Evolutionary conservation across 2,797 vertebrate genomes (phyloP), one percentile per base, ranked within the genome.

Genomic region (Sebastes oblongus): DNA sequence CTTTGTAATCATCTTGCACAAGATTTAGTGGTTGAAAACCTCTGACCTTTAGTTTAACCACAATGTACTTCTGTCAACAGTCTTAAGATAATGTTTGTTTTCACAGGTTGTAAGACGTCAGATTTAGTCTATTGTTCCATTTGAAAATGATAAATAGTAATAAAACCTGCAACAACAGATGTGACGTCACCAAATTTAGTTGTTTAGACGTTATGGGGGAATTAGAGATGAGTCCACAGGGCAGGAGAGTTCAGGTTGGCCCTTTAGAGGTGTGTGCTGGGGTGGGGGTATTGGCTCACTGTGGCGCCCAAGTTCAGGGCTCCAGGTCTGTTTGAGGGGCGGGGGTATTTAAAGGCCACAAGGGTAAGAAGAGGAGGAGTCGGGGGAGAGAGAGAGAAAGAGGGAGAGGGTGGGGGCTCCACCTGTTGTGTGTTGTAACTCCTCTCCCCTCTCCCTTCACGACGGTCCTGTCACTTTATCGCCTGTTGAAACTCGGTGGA

Each of bases 361-460:
- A 36, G 84, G 30, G 75, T 74, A 59, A 66, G 11, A 60, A 34
- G 73, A 71, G 75, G 24, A 29, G 64, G 27, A 13, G 54, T 2
- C 1, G 13, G 46, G 5, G 9, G 50, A 9, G 32, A 42, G 39
- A 42, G 12, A 14, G 16, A 29, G 27, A 29, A 1, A 29, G 27
- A 11, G 54, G 3, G 16, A 11, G 54, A 22, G 0, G 20, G 0
- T 9, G 25, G 29, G 8, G 50, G 58, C 46, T 80, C 77, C 92
- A 93, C 89, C 93, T 94, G 92, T 89, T 74, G 65, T 22, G 64
- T 87, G 78, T 73, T 64, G 77, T 89, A 88, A 86, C 81, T 36
- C 65, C 66, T 73, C 30, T 52, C 18, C 18, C 18, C 27, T 65
- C 50, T 70, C 80, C 27, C 61, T 36, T 61, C 36, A 11, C 54